Base-by-base conservation (phyloP, 2,797 vertebrate genomes). In the Dicrostonyx torquatus region DNA sequence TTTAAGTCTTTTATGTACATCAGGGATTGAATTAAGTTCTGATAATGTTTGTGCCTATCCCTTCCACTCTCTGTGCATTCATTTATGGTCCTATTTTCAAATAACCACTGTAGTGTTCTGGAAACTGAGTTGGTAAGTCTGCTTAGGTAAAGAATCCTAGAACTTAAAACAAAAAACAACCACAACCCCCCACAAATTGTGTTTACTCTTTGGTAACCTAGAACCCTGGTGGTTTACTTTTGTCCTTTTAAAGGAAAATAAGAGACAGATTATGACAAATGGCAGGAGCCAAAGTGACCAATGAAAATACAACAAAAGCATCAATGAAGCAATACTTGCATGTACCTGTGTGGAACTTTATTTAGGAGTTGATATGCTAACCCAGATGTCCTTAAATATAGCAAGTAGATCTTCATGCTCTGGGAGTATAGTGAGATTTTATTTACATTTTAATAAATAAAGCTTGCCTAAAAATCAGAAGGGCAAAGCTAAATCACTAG, bases 171-270 rank as follows among this genome's bases (percentile, higher is more conserved):
- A 73, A 91, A 91, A 50, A 50, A 77, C 1, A n/a, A 62, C 11
- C 43, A 62, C 89, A 79, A n/a, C 76, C 82, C 82, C 31, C 31
- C n/a, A 84, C 64, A 94, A 86, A 70, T 91, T 84, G 17, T 50
- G 31, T 91, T 92, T 93, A 29, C 26, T 45, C 55, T 87, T 94
- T 73, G 84, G 6, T 84, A 13, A 87, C 40, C 86, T 80, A 43
- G 84, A 66, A 89, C 34, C 34, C 29, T 60, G 85, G 73, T 58
- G 20, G 18, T 92, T 95, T 94, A 50, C 40, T 92, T 93, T 92
- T 92, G 37, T 89, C 20, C 2, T 95, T 95, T 91, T 93, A 72
- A 48, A 75, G 80, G 94, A 90, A 94, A 94, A 91, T 92, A 72
- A 72, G 20, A 94, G 53, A 17, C 64, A 58, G 10, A 53, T 37